These are phyloP conservation scores for Meiosimyza decipiens DNA, from an alignment of 2,888 invertebrate genomes.

Conservation along the genomic window DNA sequence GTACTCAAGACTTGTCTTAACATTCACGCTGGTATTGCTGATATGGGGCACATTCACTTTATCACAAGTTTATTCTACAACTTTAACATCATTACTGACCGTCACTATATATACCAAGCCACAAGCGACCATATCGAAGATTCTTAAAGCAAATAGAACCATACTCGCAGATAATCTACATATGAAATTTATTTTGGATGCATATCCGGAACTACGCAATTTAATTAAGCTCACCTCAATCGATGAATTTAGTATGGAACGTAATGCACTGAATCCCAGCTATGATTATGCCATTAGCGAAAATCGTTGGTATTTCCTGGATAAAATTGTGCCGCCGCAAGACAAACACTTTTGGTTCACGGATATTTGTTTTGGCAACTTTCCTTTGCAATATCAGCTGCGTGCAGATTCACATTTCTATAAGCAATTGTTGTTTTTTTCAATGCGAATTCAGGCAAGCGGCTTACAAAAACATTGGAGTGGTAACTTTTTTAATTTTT, in stretches of 20 bases:
- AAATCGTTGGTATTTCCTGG: conserved; percentile 49
- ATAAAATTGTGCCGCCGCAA: conserved; percentile 45
- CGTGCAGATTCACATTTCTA: conserved; percentile 53
- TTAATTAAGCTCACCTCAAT: neutral
- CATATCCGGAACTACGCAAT: neutral
- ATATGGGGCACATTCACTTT: neutral
- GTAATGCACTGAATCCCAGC: conserved; percentile 37
- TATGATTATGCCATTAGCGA: conserved; percentile 51
- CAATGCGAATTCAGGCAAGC: neutral
- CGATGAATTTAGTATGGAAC: neutral
- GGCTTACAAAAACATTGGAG: neutral
- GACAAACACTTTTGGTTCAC: conserved; percentile 51
- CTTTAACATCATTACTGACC: conserved; percentile 2
- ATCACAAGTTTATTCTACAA: neutral
- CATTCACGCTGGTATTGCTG: neutral
- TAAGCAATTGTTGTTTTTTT: neutral
- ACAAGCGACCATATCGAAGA: neutral
- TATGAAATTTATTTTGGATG: neutral
- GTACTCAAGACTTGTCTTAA: neutral
- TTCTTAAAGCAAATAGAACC: neutral
- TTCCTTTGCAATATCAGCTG: conserved; percentile 51
- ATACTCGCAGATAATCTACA: neutral
- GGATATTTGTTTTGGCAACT: conserved; percentile 49
- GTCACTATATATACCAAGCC: conserved; percentile 1
- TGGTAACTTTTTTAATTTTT: too few species aligned